A percentile compares a stretch with the other conserved stretches of the same genome.
phyloP scores from a whole-genome alignment of 1,140 invertebrate species.

The Aphelinus atriplicis region DNA sequence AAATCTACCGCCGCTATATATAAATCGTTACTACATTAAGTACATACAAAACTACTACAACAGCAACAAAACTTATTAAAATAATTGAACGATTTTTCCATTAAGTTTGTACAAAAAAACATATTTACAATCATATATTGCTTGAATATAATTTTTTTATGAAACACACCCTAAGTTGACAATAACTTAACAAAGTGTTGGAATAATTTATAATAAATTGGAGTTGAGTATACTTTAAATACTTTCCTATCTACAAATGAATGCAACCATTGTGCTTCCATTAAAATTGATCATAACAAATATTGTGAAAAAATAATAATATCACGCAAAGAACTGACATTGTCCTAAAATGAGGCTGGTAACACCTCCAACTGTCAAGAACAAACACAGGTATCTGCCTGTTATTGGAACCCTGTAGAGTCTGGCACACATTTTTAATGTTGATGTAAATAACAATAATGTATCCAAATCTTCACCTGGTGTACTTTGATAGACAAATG shows the following conservation, averaged over 20 bases:
- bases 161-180: no score
- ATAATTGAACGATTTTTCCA: no score
- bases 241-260: no score
- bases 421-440: slow-evolving; percentile 77
- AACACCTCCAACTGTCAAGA: slow-evolving; percentile 70
- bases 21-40: no score
- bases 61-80: no score
- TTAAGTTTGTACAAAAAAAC: neutral
- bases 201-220: no score
- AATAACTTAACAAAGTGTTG: no score
- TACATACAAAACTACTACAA: no score
- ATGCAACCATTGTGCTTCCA: no score
- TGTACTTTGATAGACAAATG: slow-evolving; percentile 81
- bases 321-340: slow-evolving; percentile 59
- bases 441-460: slow-evolving; percentile 80
- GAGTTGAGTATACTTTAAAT: no score
- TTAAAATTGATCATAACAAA: neutral
- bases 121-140: neutral
- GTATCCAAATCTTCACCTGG: slow-evolving; percentile 78
- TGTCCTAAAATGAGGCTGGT: slow-evolving; percentile 75
- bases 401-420: slow-evolving; percentile 78
- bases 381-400: slow-evolving; percentile 73
- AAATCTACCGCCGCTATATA: no score
- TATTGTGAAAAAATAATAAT: slow-evolving; percentile 1
- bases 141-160: no score